Conservation (phyloP, 2,113 vertebrate species). For the Amphiprion percula region DNA sequence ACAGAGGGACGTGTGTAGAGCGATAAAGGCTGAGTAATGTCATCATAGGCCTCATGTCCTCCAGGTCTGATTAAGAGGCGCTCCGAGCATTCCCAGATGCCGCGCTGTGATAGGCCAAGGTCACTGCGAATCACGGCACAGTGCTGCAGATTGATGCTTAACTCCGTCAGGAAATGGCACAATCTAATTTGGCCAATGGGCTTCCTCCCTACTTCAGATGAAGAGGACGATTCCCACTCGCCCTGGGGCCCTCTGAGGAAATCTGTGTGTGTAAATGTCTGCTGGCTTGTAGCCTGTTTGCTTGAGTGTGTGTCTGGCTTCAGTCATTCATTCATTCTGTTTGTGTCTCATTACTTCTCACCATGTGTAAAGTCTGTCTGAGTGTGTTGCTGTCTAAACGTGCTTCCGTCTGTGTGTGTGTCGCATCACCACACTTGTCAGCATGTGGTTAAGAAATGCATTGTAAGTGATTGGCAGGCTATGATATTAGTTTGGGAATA, state of each 20-base stretch:
- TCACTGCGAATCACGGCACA: slow-evolving; percentile 69
- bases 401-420: neutral
- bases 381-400: neutral
- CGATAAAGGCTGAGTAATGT: slow-evolving; percentile 78
- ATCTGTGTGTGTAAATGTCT: slow-evolving; percentile 38
- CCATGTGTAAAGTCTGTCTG: neutral
- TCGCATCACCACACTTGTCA: slow-evolving; percentile 40
- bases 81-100: slow-evolving; percentile 65
- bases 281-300: slow-evolving; percentile 23
- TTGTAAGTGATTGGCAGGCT: slow-evolving; percentile 68
- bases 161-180: slow-evolving; percentile 69
- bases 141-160: slow-evolving; percentile 74
- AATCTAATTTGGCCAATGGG: slow-evolving; percentile 78
- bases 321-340: slow-evolving; percentile 41
- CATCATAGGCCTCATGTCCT: slow-evolving; percentile 63
- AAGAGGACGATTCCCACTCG: slow-evolving; percentile 66
- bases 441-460: slow-evolving; percentile 54
- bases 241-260: slow-evolving; percentile 39
- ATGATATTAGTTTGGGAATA: slow-evolving; percentile 79
- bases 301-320: slow-evolving; percentile 26
- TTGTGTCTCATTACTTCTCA: slow-evolving; percentile 24
- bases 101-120: slow-evolving; percentile 76
- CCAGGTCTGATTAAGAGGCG: slow-evolving; percentile 76
- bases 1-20: slow-evolving; percentile 53
- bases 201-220: slow-evolving; percentile 74